A percentile compares a stretch with the other conserved stretches of the same genome.
Conservation (phyloP, 2,113 vertebrate species). For the Motacilla tschutschensis region DNA sequence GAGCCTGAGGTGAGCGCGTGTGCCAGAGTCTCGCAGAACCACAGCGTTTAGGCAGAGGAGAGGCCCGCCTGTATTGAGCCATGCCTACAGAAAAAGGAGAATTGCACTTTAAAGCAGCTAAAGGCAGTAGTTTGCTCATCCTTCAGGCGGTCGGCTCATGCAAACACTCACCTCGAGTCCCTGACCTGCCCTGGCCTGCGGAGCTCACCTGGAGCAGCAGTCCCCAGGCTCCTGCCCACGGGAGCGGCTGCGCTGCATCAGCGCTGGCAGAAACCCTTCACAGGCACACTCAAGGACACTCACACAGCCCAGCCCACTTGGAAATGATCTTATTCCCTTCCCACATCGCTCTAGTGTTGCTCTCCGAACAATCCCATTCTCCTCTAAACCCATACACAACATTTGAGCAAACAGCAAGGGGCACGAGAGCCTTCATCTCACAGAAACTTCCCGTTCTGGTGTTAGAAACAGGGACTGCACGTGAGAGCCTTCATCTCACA, state of each 20-base stretch:
- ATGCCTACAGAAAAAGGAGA: not conserved
- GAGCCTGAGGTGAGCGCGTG: not conserved
- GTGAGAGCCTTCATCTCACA: rapidly evolving
- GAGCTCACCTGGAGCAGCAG: not conserved
- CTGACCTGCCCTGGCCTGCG: not conserved
- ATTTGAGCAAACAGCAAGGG: rapidly evolving
- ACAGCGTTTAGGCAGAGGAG: not conserved
- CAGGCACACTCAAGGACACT: not conserved
- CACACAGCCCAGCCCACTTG: not conserved
- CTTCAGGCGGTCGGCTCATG: not conserved
- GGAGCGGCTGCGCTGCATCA: not conserved
- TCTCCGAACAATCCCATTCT: not conserved
- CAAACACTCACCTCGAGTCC: not conserved
- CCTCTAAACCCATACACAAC: not conserved
- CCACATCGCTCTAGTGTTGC: rapidly evolving
- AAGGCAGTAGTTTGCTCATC: not conserved
- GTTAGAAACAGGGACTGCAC: not conserved
- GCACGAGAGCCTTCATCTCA: not conserved
- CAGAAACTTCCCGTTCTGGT: rapidly evolving
- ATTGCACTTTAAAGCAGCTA: not conserved
- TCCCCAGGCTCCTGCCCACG: not conserved
- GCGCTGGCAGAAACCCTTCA: not conserved
- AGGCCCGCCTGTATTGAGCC: not conserved
- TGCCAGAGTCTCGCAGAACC: not conserved
- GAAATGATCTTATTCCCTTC: not conserved